These are phyloP conservation scores for Myiozetetes cayanensis DNA, from an alignment of 2,113 vertebrate genomes.

Conservation along the genomic window DNA sequence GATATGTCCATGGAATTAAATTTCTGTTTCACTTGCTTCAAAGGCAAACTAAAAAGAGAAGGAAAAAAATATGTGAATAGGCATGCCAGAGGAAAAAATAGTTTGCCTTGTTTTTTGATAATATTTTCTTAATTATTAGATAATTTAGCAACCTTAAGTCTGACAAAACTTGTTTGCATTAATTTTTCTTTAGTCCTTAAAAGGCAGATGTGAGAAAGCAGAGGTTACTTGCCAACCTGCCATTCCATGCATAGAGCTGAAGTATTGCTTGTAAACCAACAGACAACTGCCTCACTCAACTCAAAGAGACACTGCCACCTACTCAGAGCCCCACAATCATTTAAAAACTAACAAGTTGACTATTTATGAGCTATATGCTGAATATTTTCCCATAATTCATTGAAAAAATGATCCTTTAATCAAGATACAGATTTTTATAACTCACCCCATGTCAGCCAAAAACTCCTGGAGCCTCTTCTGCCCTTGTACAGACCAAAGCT, in stretches of 20 bases:
- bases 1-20: constrained; percentile 94
- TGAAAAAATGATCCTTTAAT: background rate
- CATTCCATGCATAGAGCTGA: background rate
- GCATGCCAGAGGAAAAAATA: background rate
- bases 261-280: background rate
- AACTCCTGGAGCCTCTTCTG: constrained; percentile 96
- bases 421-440: background rate
- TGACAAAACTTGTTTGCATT: background rate
- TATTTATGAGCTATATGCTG: background rate
- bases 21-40: constrained; percentile 95
- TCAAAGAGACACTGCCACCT: background rate
- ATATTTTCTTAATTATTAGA: background rate
- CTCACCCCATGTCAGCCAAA: constrained; percentile 96
- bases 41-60: constrained; percentile 80
- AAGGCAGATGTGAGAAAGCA: background rate
- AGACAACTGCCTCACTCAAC: background rate
- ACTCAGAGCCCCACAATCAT: background rate
- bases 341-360: background rate
- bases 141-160: background rate
- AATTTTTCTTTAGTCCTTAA: background rate
- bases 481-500: constrained; percentile 94
- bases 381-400: background rate
- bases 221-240: background rate
- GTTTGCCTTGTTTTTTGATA: background rate
- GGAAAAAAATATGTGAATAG: background rate